phyloP scores from a whole-genome alignment of 2,797 vertebrate genomes.

The Poecilia picta region DNA sequence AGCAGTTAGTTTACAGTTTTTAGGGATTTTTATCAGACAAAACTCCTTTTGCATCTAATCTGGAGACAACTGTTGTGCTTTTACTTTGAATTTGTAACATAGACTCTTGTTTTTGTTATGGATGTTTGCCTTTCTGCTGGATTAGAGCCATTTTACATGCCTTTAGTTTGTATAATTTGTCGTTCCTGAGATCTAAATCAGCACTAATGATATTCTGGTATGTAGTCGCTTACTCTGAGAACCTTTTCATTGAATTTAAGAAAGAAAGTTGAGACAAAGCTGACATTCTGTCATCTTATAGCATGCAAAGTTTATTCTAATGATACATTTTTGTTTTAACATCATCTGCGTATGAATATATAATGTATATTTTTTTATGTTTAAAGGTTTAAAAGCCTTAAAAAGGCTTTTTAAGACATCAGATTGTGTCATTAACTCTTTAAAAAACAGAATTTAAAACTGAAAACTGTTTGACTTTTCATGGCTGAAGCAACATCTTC shows the following conservation, averaged over 20 bases:
- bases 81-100: background rate
- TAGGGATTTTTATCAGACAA: slow-evolving; percentile 36
- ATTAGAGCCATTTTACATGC: slow-evolving; percentile 11
- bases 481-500: background rate
- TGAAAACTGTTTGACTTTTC: background rate
- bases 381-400: background rate
- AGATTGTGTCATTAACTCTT: background rate
- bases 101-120: background rate
- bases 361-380: background rate
- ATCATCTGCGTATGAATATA: too few species aligned
- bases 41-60: slow-evolving; percentile 39
- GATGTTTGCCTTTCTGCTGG: background rate
- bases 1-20: slow-evolving; percentile 21
- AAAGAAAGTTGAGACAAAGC: background rate
- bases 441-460: background rate
- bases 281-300: background rate
- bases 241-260: background rate
- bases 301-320: background rate
- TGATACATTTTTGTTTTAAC: background rate
- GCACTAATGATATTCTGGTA: background rate
- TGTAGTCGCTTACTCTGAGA: background rate
- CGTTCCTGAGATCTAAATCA: background rate
- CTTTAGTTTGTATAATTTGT: background rate
- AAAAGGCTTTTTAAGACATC: too few species aligned
- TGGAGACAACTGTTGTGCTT: background rate